A percentile compares a stretch with the other conserved stretches of the same genome.
These are phyloP conservation scores for Octodon degus DNA, from an alignment of 2,113 vertebrate genomes.

Conservation along the genomic window DNA sequence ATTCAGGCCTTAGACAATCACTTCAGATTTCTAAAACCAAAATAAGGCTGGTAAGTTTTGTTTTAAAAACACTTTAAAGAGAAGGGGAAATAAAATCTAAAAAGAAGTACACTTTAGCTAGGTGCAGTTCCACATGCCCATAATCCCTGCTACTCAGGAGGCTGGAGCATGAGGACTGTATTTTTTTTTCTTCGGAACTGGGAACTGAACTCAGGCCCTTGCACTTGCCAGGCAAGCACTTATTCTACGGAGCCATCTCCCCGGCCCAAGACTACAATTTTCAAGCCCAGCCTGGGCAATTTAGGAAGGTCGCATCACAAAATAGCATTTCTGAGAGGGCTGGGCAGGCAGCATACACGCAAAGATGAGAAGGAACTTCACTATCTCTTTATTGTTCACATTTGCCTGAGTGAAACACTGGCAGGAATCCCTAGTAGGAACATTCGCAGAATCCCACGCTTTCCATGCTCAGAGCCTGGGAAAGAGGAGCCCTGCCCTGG, in stretches of 20 bases:
- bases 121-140: neutral
- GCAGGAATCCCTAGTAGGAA: slow-evolving; percentile 42
- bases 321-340: neutral
- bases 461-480: slow-evolving; percentile 41
- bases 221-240: too few relatives aligned
- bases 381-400: slow-evolving; percentile 40
- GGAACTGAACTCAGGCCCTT: too few relatives aligned
- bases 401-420: slow-evolving; percentile 19
- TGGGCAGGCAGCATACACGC: neutral
- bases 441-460: slow-evolving; percentile 54
- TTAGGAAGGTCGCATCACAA: neutral
- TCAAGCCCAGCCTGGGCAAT: neutral
- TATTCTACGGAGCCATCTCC: too few relatives aligned
- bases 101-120: neutral
- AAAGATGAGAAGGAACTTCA: neutral
- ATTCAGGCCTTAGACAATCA: slow-evolving; percentile 6
- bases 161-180: neutral
- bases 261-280: neutral
- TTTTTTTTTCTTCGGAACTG: too few relatives aligned
- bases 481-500: slow-evolving; percentile 48
- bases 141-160: neutral
- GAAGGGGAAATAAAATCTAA: neutral
- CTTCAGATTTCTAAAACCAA: slow-evolving; percentile 38
- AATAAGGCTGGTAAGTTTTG: slow-evolving; percentile 39
- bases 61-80: neutral